Base-by-base conservation (phyloP, 1,140 invertebrate genomes). In the Sycophila sp. region DNA sequence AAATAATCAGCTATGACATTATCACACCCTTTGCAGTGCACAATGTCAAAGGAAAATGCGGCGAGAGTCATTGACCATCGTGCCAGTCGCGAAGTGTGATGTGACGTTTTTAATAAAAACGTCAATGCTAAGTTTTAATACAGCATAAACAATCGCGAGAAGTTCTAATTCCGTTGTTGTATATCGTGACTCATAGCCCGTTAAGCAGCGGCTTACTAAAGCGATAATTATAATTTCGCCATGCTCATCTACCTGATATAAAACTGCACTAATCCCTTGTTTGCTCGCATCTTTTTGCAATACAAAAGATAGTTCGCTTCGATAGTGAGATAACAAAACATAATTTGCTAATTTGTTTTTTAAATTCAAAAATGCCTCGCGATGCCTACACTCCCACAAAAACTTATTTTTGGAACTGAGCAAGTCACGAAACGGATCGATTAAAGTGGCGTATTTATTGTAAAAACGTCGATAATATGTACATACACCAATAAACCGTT, bases 121-220 rank as follows among this genome's bases (percentile, higher is more conserved):
- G 51, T 56, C 26, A 71, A 71, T 4, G 53, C 62, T 32, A 1
- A 60, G 60, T 30, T 72, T 67, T 5, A 17, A 56, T 15, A 68
- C 36, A 3, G 64, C 15, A 62, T 62, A 72, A n/a, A 72, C 49
- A 15, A 72, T 67, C 2, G 71, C 71, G 13, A 72, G 40, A n/a
- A 67, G 24, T 68, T 72, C 56, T 4, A 55, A 24, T 59, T 72
- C 71, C 2, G 55, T 51, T 28, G 47, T 62, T 15, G 55, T 51
- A 59, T 72, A 72, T 28, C 68, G 67, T 19, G 11, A 15, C 42
- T 72, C 47, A 53, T 36, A 49, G 1, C 11, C 47, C 11, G 28
- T 51, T 6, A 65, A n/a, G 38, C 47, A 51, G 2, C 47, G 28
- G 15, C 30, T 38, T 2, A 65, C 56, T 28, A 67, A 15, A 45